Evolutionary conservation across 2,113 vertebrate species (phyloP), one percentile per base, ranked within the genome.

Genomic region (Odobenus rosmarus): DNA sequence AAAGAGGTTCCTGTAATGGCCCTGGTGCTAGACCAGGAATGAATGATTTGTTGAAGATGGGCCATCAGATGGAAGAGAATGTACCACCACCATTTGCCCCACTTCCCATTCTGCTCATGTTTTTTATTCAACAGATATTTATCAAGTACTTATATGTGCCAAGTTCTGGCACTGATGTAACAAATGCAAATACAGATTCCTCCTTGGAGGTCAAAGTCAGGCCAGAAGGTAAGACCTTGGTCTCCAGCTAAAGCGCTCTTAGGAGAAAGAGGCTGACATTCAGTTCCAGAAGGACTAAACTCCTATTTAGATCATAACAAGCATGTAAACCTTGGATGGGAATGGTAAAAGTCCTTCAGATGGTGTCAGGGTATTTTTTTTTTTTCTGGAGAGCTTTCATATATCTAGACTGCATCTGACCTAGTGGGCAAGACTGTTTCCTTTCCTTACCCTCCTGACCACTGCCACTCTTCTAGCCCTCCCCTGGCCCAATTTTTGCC

Each of bases 41-140:
- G 55, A 79, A 59, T 3, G 5, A 81, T 61, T 55, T 69, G 24
- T 69, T 57, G 21, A 55, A 71, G 19, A 92, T n/a, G 31, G 42
- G 28, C 23, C 69, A 82, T 61, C 79, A 57, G 11, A 9, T 69
- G 28, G 11, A 71, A 81, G 21, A 62, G 42, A 79, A 86, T 6
- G 18, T 53, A 18, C 8, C n/a, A 26, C 14, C 28, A 55, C 23
- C 9, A 49, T 88, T 85, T 74, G 62, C 28, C 53, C 1, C 57
- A 19, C 55, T 61, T 81, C 61, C 57, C 31, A 57, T 62, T 71
- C 62, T 76, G 71, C 51, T 92, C 57, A 5, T 16, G 31, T n/a
- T 92, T 95, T 72, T 87, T n/a, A 81, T 93, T 79, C 23, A 76
- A 18, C 19, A 77, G 77, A 88, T 72, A 33, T 46, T 88, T 92